Evolutionary conservation across 2,888 invertebrate species (phyloP), one percentile per base, ranked within the genome.

Genomic region (Leucoma salicis): DNA sequence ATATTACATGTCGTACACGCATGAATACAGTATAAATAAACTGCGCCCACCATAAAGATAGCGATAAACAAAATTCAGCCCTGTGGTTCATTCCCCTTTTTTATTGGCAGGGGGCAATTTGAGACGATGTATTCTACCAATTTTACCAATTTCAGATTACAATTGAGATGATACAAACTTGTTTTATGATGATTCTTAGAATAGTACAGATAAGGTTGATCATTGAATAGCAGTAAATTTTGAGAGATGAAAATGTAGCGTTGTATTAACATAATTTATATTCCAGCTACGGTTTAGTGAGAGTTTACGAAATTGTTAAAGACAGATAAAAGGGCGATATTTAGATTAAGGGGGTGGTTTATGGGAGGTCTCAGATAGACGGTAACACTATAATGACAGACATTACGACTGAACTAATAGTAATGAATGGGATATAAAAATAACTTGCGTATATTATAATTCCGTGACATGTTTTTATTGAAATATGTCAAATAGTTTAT

Each of bases 291-390:
- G 84, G 80, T 77, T 85, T 84, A 82, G 82, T 83, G 78, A 74
- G 85, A 84, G 82, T 83, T 85, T 83, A 86, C 83, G 80, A 85
- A 88, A 87, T 88, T 86, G 86, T 88, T 87, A 85, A 86, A 84
- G 86, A 86, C 80, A 85, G 86, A 87, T 87, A 83, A 86, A 85
- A 82, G 82, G 74, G 75, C 77, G 82, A 81, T 87, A 84, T 86
- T 87, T 85, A 83, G 81, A 81, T 78, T 79, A 77, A 61, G 78
- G 77, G 78, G 76, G 79, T 78, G 77, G 78, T 82, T 82, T 82
- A 82, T 78, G 78, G 78, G 79, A 77, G 79, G 78, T 74, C 75
- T 70, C 66, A 74, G 69, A 67, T 66, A 66, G 69, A 55, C 63
- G 65, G 66, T 63, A 70, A 71, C 69, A 72, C 73, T 75, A 74